A percentile compares a stretch with the other conserved stretches of the same genome.
phyloP scores from a whole-genome alignment of 2,797 vertebrate genomes.

The Crenuchus spilurus region DNA sequence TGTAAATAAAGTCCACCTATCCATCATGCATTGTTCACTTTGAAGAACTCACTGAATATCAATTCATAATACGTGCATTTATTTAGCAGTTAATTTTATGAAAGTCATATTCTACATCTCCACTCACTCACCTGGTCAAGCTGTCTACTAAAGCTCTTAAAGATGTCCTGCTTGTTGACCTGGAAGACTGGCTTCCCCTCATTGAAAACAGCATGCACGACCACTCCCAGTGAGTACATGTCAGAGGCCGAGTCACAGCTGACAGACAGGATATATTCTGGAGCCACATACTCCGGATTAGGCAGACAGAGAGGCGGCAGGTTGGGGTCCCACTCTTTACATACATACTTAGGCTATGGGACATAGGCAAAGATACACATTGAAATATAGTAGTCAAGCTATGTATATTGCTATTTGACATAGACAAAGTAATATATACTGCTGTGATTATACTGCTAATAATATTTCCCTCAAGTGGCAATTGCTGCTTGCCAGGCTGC shows the following conservation, averaged over 20 bases:
- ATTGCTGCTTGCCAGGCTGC: no score
- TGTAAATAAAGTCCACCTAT: no score
- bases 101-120: background rate
- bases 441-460: no score
- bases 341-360: slow-evolving; percentile 87
- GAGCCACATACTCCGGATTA: slow-evolving; percentile 96
- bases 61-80: no score
- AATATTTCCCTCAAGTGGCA: no score
- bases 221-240: slow-evolving; percentile 96
- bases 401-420: slow-evolving; percentile 78
- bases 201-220: slow-evolving; percentile 94
- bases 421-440: slow-evolving; percentile 7
- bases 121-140: slow-evolving; percentile 89
- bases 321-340: slow-evolving; percentile 98
- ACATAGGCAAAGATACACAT: slow-evolving; percentile 23
- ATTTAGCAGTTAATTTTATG: no score
- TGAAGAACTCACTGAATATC: no score
- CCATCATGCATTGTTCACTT: no score
- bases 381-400: no score
- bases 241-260: slow-evolving; percentile 97
- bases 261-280: slow-evolving; percentile 97
- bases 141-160: slow-evolving; percentile 97
- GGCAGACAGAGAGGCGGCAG: slow-evolving; percentile 93
- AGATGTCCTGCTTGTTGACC: slow-evolving; percentile 98
- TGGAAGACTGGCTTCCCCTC: slow-evolving; percentile 96